Base-by-base conservation (phyloP, 2,797 vertebrate species). In the Tenualosa ilisha region DNA sequence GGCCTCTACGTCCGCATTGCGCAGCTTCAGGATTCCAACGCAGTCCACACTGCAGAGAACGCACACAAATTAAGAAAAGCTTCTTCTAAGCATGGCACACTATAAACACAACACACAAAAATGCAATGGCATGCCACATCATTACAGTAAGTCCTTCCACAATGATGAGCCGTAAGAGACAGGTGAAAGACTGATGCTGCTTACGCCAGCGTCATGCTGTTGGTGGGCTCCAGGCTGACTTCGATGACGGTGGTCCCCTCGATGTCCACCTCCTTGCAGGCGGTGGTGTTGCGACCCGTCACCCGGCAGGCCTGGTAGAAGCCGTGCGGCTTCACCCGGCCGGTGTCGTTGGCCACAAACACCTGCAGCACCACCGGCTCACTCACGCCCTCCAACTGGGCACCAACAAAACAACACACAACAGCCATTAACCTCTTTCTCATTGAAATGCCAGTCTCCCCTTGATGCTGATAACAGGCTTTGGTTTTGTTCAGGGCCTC, bases 221-320 rank as follows among this genome's bases (percentile, higher is more conserved):
- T 98, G 95, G 94, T 96, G 0, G 97, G 98, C 89, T 99, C 98
- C 90, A 99, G 95, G 86, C 96, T 96, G 17, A 99, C 98, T 94
- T 99, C 98, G 87, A 99, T 99, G 82, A 99, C 98, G 0, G 96
- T 99, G 84, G 98, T 99, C 81, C 98, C 98, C 88, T 99, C 98
- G 13, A 99, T 98, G 87, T 99, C 98, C 89, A 99, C 98, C 91
- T 99, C 98, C 90, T 97, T 99, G 91, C 98, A 99, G 84, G 97
- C 97, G 0, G 98, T 99, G 51, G 98, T 99, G 95, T 99, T 99
- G 86, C 98, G 96, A 17, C 98, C 98, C 0, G 98, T 99, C 31
- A 99, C 98, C 86, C 96, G 95, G 90, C 98, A 99, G 24, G 98
- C 98, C 94, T 99, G 98, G 94, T 99, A 99, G 94, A 99, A 99